Conservation (phyloP, 1,140 invertebrate genomes). For the Brachionus rubens region DNA sequence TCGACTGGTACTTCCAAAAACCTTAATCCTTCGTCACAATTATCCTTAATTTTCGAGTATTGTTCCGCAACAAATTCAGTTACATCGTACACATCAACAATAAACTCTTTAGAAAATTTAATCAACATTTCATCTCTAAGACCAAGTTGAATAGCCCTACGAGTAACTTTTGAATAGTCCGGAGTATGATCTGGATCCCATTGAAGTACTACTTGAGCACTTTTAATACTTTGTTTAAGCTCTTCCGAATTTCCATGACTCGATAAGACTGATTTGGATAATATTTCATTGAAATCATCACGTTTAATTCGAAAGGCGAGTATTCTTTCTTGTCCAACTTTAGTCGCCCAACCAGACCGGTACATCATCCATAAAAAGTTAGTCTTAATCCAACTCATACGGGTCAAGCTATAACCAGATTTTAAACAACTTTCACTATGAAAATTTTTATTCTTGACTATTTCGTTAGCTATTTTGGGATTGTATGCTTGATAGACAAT, state of each 20-base stretch:
- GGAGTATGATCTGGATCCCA: slow-evolving; percentile 59
- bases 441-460: slow-evolving; percentile 50
- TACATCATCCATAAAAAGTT: slow-evolving; percentile 61
- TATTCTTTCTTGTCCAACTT: slow-evolving; percentile 53
- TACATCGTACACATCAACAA: slow-evolving; percentile 52
- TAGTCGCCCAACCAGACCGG: slow-evolving; percentile 56
- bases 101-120: slow-evolving; percentile 50
- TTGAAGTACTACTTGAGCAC: slow-evolving; percentile 53
- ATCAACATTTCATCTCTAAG: slow-evolving; percentile 52
- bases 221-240: slow-evolving; percentile 40
- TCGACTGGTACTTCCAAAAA: neutral
- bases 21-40: neutral
- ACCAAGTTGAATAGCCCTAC: slow-evolving; percentile 57
- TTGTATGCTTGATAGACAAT: slow-evolving; percentile 57
- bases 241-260: slow-evolving; percentile 47
- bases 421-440: slow-evolving; percentile 43
- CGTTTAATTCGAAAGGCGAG: slow-evolving; percentile 53
- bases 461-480: slow-evolving; percentile 52
- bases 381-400: slow-evolving; percentile 59
- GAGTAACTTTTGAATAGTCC: slow-evolving; percentile 48
- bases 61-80: slow-evolving; percentile 52
- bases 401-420: slow-evolving; percentile 49
- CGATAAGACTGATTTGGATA: slow-evolving; percentile 49
- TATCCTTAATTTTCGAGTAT: neutral
- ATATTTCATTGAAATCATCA: slow-evolving; percentile 52